Evolutionary conservation across 2,113 vertebrate genomes (phyloP).

Genomic region (Oncorhynchus mykiss): DNA sequence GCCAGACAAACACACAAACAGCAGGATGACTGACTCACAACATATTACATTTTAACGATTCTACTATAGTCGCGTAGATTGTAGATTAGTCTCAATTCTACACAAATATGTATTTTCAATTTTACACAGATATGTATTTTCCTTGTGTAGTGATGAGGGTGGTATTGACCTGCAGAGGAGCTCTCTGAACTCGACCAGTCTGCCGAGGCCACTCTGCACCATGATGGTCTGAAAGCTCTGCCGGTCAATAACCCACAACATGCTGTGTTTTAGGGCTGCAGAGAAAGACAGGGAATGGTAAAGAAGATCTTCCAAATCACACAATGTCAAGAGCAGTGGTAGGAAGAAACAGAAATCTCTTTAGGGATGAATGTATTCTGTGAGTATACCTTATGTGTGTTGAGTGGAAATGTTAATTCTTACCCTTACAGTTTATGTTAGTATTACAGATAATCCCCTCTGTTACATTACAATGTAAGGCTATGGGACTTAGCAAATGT

Average conservation of each 20-base stretch:
- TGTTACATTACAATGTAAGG: neutral
- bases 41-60: neutral
- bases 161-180: constrained; percentile 69
- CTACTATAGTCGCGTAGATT: neutral
- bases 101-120: neutral
- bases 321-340: too few species aligned
- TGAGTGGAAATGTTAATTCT: neutral
- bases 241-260: constrained; percentile 74
- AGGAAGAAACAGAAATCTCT: neutral
- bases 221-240: constrained; percentile 68
- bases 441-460: neutral
- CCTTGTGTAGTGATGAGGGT: constrained; percentile 4
- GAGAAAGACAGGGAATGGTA: constrained; percentile 34
- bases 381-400: neutral
- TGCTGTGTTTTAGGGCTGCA: constrained; percentile 67
- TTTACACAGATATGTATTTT: neutral
- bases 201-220: constrained; percentile 60
- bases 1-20: constrained; percentile 27
- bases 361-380: neutral
- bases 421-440: neutral
- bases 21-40: neutral
- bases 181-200: constrained; percentile 60
- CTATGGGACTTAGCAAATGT: neutral
- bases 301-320: constrained; percentile 16
- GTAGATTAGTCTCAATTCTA: neutral